Conservation (phyloP, 30 jellyfish, hydroid and myxozoan genomes). For the Rhopilema esculentum region DNA sequence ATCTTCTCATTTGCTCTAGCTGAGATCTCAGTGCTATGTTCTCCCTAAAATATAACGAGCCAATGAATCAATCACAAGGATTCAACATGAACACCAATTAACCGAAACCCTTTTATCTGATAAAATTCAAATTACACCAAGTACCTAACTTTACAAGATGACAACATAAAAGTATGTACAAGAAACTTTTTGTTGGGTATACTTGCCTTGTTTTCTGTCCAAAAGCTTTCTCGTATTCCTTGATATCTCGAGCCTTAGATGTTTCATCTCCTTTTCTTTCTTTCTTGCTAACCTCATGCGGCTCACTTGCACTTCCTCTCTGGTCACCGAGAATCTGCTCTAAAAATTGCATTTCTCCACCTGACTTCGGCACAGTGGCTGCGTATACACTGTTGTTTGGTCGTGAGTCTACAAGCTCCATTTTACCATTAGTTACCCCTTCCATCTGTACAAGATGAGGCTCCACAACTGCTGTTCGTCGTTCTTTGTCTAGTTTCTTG, state of each 20-base stretch:
- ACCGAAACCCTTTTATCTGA: too few relatives aligned
- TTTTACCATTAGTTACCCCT: constrained; percentile 61
- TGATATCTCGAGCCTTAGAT: constrained; percentile 45
- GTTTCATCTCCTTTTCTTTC: constrained; percentile 34
- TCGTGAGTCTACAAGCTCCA: constrained; percentile 40
- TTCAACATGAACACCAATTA: too few relatives aligned
- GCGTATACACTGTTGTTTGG: constrained; percentile 48
- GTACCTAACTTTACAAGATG: too few relatives aligned
- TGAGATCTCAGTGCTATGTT: constrained; percentile 68
- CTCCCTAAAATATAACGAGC: constrained; percentile 36
- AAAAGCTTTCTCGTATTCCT: constrained; percentile 66
- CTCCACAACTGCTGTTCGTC: constrained; percentile 81
- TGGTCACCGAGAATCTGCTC: constrained; percentile 70
- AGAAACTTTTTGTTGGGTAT: neutral
- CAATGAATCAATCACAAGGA: neutral
- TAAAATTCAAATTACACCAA: too few relatives aligned
- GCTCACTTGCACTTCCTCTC: constrained; percentile 41
- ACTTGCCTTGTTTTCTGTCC: constrained; percentile 67
- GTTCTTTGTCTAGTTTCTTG: constrained; percentile 68
- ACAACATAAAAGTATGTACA: neutral
- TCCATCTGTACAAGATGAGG: constrained; percentile 59
- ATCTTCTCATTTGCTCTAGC: constrained; percentile 68
- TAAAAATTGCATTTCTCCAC: constrained; percentile 58
- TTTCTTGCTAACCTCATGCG: constrained; percentile 9
- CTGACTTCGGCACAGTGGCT: constrained; percentile 70